phyloP scores from a whole-genome alignment of 2,888 invertebrate genomes.

The Amiota mariae region DNA sequence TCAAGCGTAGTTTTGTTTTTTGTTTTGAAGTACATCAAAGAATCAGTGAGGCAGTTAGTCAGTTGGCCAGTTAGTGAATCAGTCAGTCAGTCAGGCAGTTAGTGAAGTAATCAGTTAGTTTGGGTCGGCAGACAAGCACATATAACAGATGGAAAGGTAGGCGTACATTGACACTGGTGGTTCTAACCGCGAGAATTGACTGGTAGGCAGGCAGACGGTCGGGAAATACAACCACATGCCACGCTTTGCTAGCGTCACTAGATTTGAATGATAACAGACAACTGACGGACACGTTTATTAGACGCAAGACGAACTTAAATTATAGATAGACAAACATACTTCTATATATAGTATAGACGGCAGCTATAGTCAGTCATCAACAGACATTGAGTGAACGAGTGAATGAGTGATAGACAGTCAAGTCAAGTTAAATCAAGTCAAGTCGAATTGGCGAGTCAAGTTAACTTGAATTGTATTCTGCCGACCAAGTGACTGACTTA shows the following conservation, averaged over 20 bases:
- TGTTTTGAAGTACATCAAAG: slow-evolving; percentile 4
- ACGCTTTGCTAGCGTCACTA: slow-evolving; percentile 10
- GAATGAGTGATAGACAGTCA: slow-evolving; percentile 8
- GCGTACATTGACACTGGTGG: slow-evolving; percentile 16
- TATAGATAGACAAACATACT: not conserved
- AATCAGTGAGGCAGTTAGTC: not conserved
- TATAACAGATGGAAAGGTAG: not conserved
- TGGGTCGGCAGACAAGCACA: not conserved
- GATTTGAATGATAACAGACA: slow-evolving; percentile 15
- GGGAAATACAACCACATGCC: not conserved
- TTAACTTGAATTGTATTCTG: not conserved
- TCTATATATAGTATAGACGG: too few species aligned
- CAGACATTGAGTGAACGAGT: slow-evolving; percentile 7
- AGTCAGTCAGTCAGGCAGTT: not conserved
- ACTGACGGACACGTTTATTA: not conserved
- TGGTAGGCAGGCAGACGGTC: not conserved
- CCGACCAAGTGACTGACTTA: slow-evolving; percentile 4
- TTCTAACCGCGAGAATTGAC: slow-evolving; percentile 8
- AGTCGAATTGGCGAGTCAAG: slow-evolving; percentile 2
- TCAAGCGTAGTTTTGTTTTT: not conserved
- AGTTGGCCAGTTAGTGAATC: not conserved
- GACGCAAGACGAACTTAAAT: not conserved
- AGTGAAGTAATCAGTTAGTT: too few species aligned
- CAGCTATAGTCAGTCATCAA: not conserved
- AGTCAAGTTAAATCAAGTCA: not conserved